Conservation (phyloP, 2,113 vertebrate genomes). For the Odontophorus gujanensis region DNA sequence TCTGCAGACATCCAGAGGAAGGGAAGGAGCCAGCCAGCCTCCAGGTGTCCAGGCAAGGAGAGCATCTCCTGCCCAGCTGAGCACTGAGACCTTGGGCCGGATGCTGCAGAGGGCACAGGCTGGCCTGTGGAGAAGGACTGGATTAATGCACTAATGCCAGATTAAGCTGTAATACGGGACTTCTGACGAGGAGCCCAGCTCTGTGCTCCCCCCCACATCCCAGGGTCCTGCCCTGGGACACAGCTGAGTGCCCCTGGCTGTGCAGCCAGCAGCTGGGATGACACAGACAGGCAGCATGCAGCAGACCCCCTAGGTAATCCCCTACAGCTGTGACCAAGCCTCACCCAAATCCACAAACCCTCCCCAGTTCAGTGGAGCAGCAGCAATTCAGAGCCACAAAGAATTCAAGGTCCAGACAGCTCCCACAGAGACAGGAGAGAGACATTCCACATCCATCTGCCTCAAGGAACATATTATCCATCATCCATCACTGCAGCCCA, state of each 20-base stretch:
- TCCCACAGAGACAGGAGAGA: background rate
- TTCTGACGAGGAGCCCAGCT: conserved; percentile 1
- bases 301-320: background rate
- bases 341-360: background rate
- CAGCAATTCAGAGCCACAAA: background rate
- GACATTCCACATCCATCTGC: background rate
- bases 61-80: background rate
- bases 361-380: background rate
- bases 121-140: background rate
- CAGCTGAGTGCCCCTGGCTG: background rate
- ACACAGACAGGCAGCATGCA: background rate
- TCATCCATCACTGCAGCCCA: background rate
- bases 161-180: conserved; percentile 58
- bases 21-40: background rate
- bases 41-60: background rate
- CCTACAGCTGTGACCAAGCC: background rate
- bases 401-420: background rate
- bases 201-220: background rate
- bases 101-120: background rate
- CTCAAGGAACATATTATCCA: background rate
- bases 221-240: background rate
- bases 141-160: conserved; percentile 62
- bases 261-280: background rate
- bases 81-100: background rate
- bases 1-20: background rate